Conservation (phyloP, 2,888 invertebrate species). For the Oxytorus armatus region DNA sequence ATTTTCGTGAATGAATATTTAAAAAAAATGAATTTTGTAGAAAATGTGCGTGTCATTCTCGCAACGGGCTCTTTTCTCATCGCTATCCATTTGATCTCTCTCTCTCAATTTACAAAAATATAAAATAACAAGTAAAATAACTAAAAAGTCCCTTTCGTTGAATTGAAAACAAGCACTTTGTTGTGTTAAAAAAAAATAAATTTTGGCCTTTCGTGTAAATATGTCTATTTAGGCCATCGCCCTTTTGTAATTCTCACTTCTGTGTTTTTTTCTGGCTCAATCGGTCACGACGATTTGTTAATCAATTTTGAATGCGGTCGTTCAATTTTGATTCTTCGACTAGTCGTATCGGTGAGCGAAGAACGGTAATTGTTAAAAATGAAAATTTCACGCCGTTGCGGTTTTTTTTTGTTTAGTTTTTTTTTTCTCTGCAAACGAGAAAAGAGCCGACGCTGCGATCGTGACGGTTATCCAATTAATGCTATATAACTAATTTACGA, state of each 20-base stretch:
- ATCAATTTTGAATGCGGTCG: conserved; percentile 79
- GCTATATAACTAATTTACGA: conserved; percentile 62
- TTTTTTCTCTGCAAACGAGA: neutral
- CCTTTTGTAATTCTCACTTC: conserved; percentile 39
- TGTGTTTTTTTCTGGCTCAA: conserved; percentile 18
- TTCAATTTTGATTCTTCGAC: conserved; percentile 77
- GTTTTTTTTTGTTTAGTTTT: too few species aligned
- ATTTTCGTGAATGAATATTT: conserved; percentile 71
- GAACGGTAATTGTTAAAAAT: neutral
- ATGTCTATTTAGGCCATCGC: conserved; percentile 80
- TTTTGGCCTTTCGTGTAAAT: conserved; percentile 80
- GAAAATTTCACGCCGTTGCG: neutral
- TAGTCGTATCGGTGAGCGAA: conserved; percentile 52
- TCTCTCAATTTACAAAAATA: neutral
- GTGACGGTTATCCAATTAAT: conserved; percentile 51
- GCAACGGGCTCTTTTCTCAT: conserved; percentile 64
- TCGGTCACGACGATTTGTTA: conserved; percentile 64
- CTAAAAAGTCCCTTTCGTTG: neutral
- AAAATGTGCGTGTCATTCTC: conserved; percentile 57
- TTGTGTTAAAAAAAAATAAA: conserved; percentile 5
- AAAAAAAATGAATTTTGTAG: conserved; percentile 40
- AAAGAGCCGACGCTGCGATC: conserved; percentile 53
- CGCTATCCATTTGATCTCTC: neutral
- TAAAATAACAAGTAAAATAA: neutral
- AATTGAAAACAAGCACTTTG: neutral